Conservation (phyloP, 2,888 invertebrate species). For the Polydrusus pterygomalis region DNA sequence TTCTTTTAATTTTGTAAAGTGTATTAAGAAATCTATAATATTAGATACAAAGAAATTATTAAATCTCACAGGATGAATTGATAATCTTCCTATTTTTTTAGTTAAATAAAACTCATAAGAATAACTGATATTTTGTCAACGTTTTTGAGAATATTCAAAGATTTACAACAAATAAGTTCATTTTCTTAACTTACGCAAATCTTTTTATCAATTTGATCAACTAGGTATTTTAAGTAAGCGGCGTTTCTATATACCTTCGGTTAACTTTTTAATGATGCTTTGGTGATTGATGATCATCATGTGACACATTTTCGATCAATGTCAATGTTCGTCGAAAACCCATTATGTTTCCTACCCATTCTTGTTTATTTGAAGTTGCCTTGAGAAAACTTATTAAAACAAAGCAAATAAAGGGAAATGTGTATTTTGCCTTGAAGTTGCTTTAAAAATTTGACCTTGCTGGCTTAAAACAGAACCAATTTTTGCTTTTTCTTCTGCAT, state of each 20-base stretch:
- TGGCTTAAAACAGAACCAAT: too few relatives aligned
- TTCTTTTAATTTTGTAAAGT: too few relatives aligned
- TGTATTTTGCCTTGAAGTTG: too few relatives aligned
- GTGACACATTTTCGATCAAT: slow-evolving; percentile 13
- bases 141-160: not conserved
- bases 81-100: too few relatives aligned
- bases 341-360: not conserved
- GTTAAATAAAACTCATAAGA: too few relatives aligned
- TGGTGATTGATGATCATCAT: slow-evolving; percentile 5
- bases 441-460: too few relatives aligned
- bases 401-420: not conserved
- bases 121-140: not conserved
- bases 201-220: not conserved
- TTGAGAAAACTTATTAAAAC: slow-evolving; percentile 1
- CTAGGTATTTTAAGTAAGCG: slow-evolving; percentile 8
- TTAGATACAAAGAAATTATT: too few relatives aligned
- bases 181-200: not conserved
- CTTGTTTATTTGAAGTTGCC: not conserved
- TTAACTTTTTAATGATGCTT: slow-evolving; percentile 13
- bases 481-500: too few relatives aligned
- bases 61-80: too few relatives aligned
- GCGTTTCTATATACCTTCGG: slow-evolving; percentile 1
- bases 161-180: not conserved
- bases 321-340: slow-evolving; percentile 1
- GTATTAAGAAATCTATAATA: too few relatives aligned